Evolutionary conservation across 2,113 vertebrate species (phyloP).

Genomic region (Thunnus thynnus): DNA sequence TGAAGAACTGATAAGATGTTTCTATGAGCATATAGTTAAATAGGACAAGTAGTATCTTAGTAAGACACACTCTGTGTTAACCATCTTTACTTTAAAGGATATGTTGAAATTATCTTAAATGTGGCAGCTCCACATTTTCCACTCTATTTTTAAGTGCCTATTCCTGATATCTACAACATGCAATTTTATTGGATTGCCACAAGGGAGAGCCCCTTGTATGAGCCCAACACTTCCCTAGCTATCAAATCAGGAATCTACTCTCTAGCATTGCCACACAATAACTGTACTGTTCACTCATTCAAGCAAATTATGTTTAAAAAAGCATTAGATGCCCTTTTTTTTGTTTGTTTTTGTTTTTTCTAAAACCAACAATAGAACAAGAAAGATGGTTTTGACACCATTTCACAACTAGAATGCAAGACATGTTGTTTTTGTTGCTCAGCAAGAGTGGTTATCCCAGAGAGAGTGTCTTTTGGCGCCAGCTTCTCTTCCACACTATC

Average conservation of each 20-base stretch:
- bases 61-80: not conserved
- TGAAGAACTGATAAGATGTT: not conserved
- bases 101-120: not conserved
- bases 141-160: not conserved
- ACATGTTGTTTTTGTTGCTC: conserved; percentile 58
- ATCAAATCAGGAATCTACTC: conserved; percentile 12
- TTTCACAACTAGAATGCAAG: conserved; percentile 48
- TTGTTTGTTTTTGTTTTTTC: not conserved
- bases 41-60: not conserved
- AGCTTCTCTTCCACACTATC: conserved; percentile 60
- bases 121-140: not conserved
- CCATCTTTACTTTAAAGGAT: not conserved
- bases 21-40: not conserved
- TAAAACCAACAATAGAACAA: conserved; percentile 10
- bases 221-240: not conserved
- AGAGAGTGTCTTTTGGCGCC: conserved; percentile 58
- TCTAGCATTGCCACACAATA: conserved; percentile 6
- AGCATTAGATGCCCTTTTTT: not conserved
- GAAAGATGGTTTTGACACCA: conserved; percentile 50
- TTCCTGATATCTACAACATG: not conserved
- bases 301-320: conserved; percentile 17
- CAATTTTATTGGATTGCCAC: conserved; percentile 22
- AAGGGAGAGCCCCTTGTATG: conserved; percentile 35
- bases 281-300: not conserved
- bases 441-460: conserved; percentile 52